A percentile compares a stretch with the other conserved stretches of the same genome.
phyloP scores from a whole-genome alignment of 2,113 vertebrate species.

The Pachyramphus minor region DNA sequence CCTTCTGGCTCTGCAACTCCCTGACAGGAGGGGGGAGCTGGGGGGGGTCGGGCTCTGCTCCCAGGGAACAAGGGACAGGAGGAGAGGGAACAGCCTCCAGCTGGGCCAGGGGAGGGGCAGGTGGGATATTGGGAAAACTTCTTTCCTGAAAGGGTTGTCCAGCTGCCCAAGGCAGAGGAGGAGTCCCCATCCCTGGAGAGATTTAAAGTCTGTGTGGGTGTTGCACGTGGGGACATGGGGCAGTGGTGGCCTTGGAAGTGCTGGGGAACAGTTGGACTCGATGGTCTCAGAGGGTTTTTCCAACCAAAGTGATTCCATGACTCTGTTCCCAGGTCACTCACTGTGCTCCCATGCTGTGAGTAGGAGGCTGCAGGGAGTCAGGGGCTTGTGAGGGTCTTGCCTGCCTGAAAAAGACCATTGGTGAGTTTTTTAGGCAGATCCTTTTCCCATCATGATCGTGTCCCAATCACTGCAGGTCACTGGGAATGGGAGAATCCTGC shows the following conservation, averaged over 20 bases:
- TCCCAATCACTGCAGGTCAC: not conserved
- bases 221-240: not conserved
- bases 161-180: not conserved
- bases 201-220: not conserved
- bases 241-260: not conserved
- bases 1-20: not conserved
- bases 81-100: not conserved
- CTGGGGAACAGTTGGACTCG: not conserved
- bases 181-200: not conserved
- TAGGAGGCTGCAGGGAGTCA: not conserved
- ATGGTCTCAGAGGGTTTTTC: not conserved
- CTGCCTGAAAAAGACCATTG: not conserved
- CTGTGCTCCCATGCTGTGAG: rapidly evolving
- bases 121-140: not conserved
- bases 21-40: too few species aligned
- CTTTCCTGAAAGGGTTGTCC: not conserved
- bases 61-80: not conserved
- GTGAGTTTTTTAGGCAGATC: rapidly evolving
- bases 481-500: not conserved
- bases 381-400: not conserved
- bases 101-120: not conserved
- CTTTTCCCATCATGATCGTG: rapidly evolving
- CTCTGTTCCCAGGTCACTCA: rapidly evolving
- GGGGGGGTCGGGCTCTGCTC: not conserved
- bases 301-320: rapidly evolving